Evolutionary conservation across 92 coral and sea anemone genomes (phyloP).

Genomic region (Umimayanthus kanabou): DNA sequence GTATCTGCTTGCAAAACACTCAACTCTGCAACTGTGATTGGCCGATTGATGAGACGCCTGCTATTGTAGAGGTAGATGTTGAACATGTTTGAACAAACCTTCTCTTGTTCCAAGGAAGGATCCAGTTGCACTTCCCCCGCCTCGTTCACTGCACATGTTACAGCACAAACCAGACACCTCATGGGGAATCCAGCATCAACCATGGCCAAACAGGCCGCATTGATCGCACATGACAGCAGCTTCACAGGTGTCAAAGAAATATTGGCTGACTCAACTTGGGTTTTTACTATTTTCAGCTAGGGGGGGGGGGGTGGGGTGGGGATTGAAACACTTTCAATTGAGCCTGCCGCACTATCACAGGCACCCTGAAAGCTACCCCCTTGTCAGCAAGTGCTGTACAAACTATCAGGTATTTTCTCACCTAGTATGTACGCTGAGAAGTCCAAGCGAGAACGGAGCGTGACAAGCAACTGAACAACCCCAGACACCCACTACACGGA

Average conservation of each 20-base stretch:
- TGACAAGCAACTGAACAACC: too few species aligned
- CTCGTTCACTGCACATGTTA: conserved; percentile 70
- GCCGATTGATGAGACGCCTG: background rate
- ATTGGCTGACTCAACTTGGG: too few species aligned
- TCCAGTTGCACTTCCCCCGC: conserved; percentile 73
- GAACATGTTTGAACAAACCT: conserved; percentile 50
- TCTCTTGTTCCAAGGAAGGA: conserved; percentile 82
- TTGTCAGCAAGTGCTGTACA: too few species aligned
- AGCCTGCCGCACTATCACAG: too few species aligned
- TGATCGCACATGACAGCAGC: conserved; percentile 90
- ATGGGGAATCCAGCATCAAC: conserved; percentile 95
- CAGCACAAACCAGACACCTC: conserved; percentile 81
- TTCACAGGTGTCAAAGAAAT: conserved; percentile 22
- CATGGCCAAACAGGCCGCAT: conserved; percentile 97
- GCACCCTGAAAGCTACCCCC: too few species aligned
- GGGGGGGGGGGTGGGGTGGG: too few species aligned
- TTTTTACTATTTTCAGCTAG: too few species aligned
- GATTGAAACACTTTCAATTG: too few species aligned
- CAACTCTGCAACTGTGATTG: background rate
- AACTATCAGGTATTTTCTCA: too few species aligned
- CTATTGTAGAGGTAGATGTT: background rate
- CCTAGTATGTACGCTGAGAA: too few species aligned
- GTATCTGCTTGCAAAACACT: background rate
- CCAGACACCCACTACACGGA: too few species aligned
- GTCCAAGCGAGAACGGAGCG: too few species aligned